These are phyloP conservation scores for Catocala fraxini DNA, from an alignment of 2,888 invertebrate genomes.

Conservation along the genomic window DNA sequence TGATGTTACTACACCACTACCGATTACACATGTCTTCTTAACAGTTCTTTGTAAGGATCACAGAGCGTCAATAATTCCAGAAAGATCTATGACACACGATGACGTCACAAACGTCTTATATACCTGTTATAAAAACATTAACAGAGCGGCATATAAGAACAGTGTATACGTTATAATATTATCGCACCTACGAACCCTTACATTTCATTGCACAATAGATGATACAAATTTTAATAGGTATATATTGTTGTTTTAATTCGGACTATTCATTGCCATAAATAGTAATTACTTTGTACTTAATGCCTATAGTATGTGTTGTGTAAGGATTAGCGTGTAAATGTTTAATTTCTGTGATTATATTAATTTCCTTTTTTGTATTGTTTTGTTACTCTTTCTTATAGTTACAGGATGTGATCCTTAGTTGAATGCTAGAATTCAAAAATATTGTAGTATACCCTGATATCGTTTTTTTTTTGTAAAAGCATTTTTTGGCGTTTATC, in stretches of 20 bases:
- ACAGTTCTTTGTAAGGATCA: too few species aligned
- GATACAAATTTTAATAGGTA: constrained; percentile 4
- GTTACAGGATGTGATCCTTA: constrained; percentile 81
- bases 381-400: constrained; percentile 68
- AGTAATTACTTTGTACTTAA: constrained; percentile 77
- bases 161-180: background rate
- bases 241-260: constrained; percentile 54
- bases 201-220: constrained; percentile 1
- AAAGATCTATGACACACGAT: too few species aligned
- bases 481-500: constrained; percentile 53
- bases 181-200: constrained; percentile 1
- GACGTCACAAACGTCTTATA: too few species aligned
- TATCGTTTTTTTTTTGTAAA: constrained; percentile 43
- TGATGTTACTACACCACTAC: too few species aligned
- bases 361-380: constrained; percentile 65
- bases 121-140: too few species aligned
- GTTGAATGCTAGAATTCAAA: constrained; percentile 71
- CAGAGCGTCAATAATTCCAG: too few species aligned
- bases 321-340: constrained; percentile 68
- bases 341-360: constrained; percentile 82
- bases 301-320: constrained; percentile 64
- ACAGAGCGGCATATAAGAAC: too few species aligned
- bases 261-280: constrained; percentile 82
- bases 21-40: too few species aligned
- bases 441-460: constrained; percentile 28